A percentile compares a stretch with the other conserved stretches of the same genome.
phyloP scores from a whole-genome alignment of 2,888 invertebrate genomes.

The Malthinus flaveolus region DNA sequence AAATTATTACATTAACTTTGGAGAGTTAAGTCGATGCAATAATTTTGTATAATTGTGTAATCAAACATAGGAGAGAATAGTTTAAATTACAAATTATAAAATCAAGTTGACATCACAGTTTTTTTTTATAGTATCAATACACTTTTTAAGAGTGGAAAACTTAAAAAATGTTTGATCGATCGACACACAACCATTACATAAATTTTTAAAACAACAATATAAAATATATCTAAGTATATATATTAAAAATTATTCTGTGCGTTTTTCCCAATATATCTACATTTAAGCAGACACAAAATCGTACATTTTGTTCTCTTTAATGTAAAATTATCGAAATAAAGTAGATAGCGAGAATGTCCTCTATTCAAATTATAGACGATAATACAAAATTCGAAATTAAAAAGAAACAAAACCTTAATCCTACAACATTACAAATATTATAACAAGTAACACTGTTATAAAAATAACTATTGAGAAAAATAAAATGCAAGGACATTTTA shows the following conservation, averaged over 20 bases:
- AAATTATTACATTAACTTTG: constrained; percentile 32
- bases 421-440: constrained; percentile 23
- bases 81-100: constrained; percentile 14
- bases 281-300: constrained; percentile 41
- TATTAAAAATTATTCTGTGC: constrained; percentile 44
- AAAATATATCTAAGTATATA: constrained; percentile 41
- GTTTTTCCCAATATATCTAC: constrained; percentile 54
- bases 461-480: constrained; percentile 18
- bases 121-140: constrained; percentile 36
- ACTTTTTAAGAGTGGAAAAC: constrained; percentile 45
- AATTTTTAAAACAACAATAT: constrained; percentile 48
- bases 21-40: constrained; percentile 38
- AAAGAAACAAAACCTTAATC: neutral
- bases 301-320: constrained; percentile 15
- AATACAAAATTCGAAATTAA: neutral
- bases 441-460: constrained; percentile 33
- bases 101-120: constrained; percentile 42
- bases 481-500: constrained; percentile 15
- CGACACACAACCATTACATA: constrained; percentile 46
- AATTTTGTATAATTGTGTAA: constrained; percentile 9
- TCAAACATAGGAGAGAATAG: constrained; percentile 29
- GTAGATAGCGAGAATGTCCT: neutral
- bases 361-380: neutral
- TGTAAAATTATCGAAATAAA: constrained; percentile 2
- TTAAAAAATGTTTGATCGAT: constrained; percentile 38